Evolutionary conservation across 2,113 vertebrate species (phyloP).

Genomic region (Corythornis cristatus): DNA sequence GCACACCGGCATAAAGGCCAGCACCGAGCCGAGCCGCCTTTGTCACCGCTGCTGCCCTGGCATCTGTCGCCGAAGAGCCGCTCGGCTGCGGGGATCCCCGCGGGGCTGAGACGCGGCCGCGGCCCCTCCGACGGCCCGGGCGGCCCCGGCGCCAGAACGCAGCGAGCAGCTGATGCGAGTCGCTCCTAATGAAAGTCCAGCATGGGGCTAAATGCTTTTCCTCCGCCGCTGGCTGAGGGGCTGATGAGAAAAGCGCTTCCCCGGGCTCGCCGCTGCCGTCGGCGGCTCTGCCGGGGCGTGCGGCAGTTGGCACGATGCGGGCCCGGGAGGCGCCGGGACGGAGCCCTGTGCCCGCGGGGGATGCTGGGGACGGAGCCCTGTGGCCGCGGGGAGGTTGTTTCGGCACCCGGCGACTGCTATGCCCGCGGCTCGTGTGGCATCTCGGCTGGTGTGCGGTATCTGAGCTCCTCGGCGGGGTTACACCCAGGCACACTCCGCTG

Average conservation of each 20-base stretch:
- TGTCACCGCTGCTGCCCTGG: constrained; percentile 75
- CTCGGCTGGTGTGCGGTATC: neutral
- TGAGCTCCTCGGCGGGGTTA: neutral
- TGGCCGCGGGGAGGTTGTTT: neutral
- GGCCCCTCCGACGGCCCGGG: constrained; percentile 74
- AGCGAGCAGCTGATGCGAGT: constrained; percentile 95
- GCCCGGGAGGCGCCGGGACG: no score
- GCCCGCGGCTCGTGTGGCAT: neutral
- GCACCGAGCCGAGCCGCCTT: constrained; percentile 20
- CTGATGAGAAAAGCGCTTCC: constrained; percentile 95
- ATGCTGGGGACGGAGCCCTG: neutral
- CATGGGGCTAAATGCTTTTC: constrained; percentile 99
- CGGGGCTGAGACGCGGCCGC: constrained; percentile 81
- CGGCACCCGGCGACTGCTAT: neutral
- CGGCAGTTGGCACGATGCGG: constrained; percentile 81
- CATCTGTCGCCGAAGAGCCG: constrained; percentile 82
- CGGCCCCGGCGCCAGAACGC: constrained; percentile 83
- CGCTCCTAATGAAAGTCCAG: constrained; percentile 99
- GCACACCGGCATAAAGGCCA: constrained; percentile 48
- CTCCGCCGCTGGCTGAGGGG: constrained; percentile 91
- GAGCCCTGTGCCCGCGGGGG: neutral
- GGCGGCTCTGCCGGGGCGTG: constrained; percentile 90
- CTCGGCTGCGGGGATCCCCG: constrained; percentile 76
- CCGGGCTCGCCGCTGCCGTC: constrained; percentile 85
- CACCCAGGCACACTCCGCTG: accelerated